Evolutionary conservation across 1,140 invertebrate genomes (phyloP), one percentile per base, ranked within the genome.

Genomic region (Drosophila leontia): DNA sequence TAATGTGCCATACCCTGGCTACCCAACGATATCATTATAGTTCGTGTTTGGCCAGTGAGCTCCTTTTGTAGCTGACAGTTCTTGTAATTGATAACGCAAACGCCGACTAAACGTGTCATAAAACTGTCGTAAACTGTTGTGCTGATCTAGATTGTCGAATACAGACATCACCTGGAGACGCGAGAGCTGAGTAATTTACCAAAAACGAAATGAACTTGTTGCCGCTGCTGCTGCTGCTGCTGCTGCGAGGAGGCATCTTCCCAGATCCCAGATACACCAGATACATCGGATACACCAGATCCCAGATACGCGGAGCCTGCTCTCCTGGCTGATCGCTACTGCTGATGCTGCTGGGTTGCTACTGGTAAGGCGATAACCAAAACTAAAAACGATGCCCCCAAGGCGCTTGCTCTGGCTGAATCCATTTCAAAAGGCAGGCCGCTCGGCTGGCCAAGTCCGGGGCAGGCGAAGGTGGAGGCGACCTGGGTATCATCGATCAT

Each of bases 401-500:
- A 87, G 83, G 83, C 76, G 84, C 83, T 86, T 47, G 64, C 75
- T 67, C 70, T 65, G 35, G 69, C 58, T 79, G 75, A 78, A 78
- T 78, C 75, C 75, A 78, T 78, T 77, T 78, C 75, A 78, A 78
- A 78, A 78, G 75, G 56, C 57, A 78, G 58, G 51, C 76, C 63
- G 78, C 78, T 51, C 9, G 34, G 35, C 37, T 13, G 62, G 62
- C 39, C 62, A 62, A 41, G 64, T 42, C 19, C 53, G 23, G 53
- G 35, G 8, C 53, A 26, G 53, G 53, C 53, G 53, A 56, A 56
- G 53, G 53, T 56, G 55, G 60, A 79, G 67, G 81, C 81, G 85
- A 90, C 78, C 85, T 82, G 81, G 81, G 86, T 82, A 90, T 84
- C 85, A 90, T 88, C 87, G 83, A 90, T 90, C 88, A 90, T 91